Evolutionary conservation across 2,888 invertebrate genomes (phyloP).

Genomic region (Caenorhabditis virilis): DNA sequence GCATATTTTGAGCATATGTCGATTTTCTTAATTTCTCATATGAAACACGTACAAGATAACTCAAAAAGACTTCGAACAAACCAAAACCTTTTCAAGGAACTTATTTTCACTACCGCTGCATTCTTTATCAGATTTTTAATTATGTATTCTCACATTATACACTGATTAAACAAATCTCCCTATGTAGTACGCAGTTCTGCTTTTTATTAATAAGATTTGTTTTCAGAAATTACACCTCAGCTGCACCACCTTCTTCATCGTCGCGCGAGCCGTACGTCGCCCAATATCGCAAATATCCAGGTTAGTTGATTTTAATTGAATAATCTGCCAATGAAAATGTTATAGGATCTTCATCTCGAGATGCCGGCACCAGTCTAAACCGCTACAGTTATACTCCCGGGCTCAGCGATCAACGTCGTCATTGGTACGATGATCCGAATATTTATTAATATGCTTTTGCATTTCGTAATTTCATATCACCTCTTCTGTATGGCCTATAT

Average conservation of each 20-base stretch:
- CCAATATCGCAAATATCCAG: slow-evolving; percentile 51
- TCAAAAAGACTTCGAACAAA: not conserved
- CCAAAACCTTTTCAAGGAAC: slow-evolving; percentile 3
- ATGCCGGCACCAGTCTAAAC: slow-evolving; percentile 39
- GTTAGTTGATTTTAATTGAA: slow-evolving; percentile 6
- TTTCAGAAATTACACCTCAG: slow-evolving; percentile 28
- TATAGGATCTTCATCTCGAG: slow-evolving; percentile 17
- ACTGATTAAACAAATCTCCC: not conserved
- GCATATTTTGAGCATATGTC: too few species aligned
- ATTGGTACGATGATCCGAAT: slow-evolving; percentile 57
- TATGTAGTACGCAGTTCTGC: too few species aligned
- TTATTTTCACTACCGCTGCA: too few species aligned
- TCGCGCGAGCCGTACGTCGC: slow-evolving; percentile 47
- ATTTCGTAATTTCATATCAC: too few species aligned
- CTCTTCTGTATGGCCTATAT: too few species aligned
- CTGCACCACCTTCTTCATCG: slow-evolving; percentile 14
- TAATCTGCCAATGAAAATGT: not conserved
- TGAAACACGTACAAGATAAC: too few species aligned
- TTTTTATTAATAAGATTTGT: too few species aligned
- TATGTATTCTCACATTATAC: too few species aligned
- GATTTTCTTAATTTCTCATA: too few species aligned
- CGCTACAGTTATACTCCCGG: slow-evolving; percentile 56
- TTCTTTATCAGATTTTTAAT: too few species aligned
- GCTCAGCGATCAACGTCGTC: slow-evolving; percentile 47
- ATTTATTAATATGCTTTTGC: slow-evolving; percentile 26